A percentile compares a stretch with the other conserved stretches of the same genome.
Evolutionary conservation across 2,888 invertebrate genomes (phyloP).

Genomic region (Stenodema calcarata): DNA sequence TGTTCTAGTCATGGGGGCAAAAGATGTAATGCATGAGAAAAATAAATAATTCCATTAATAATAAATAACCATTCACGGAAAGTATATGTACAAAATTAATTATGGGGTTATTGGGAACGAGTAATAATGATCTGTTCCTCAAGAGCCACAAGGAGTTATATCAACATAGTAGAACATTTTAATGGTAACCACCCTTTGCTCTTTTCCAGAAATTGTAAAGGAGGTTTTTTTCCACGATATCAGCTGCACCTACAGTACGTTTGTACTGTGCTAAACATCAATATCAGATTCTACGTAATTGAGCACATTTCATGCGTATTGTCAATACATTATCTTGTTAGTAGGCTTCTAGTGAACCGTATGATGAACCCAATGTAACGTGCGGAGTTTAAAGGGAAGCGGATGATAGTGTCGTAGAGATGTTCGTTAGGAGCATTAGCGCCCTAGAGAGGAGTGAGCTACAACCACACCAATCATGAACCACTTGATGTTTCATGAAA

Average conservation of each 20-base stretch:
- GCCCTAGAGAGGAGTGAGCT: background rate
- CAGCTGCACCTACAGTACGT: background rate
- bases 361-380: background rate
- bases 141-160: too few relatives aligned
- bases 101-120: too few relatives aligned
- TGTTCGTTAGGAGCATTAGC: background rate
- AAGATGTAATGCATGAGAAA: too few relatives aligned
- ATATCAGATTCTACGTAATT: background rate
- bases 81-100: too few relatives aligned
- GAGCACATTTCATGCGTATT: background rate
- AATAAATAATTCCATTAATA: too few relatives aligned
- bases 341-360: background rate
- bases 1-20: too few relatives aligned
- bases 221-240: background rate
- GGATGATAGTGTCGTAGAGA: background rate
- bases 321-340: background rate
- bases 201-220: background rate
- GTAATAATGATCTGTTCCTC: too few relatives aligned
- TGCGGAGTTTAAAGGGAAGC: background rate
- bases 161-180: too few relatives aligned
- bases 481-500: too few relatives aligned
- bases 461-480: background rate
- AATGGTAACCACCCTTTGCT: background rate
- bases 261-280: background rate
- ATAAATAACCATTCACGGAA: too few relatives aligned